Conservation (phyloP, 2,113 vertebrate genomes). For the Paracanthobrama guichenoti region DNA sequence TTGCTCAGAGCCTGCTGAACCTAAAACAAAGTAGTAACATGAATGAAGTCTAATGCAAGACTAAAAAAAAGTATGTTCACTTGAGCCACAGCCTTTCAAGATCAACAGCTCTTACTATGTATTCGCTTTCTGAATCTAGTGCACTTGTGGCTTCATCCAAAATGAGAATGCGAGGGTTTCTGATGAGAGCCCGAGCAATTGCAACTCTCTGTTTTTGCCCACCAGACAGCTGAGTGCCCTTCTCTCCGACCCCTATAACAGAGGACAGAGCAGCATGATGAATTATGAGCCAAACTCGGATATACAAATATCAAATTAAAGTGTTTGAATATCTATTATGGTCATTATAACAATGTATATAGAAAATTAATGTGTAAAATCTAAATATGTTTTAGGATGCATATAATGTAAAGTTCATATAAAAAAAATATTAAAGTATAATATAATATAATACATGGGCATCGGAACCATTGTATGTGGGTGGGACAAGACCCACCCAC, state of each 20-base stretch:
- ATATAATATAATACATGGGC: not conserved
- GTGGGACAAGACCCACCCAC: too few species aligned
- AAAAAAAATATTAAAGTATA: too few species aligned
- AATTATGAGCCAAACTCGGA: not conserved
- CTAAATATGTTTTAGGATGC: too few species aligned
- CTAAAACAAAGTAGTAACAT: constrained; percentile 63
- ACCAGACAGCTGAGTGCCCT: constrained; percentile 91
- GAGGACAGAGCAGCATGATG: not conserved
- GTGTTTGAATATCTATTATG: not conserved
- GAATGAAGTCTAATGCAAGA: not conserved
- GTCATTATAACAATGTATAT: not conserved
- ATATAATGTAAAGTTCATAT: not conserved
- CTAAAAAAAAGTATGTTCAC: not conserved
- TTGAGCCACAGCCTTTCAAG: not conserved
- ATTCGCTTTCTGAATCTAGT: constrained; percentile 91
- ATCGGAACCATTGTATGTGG: too few species aligned
- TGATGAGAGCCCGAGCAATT: constrained; percentile 90
- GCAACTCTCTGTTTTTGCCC: constrained; percentile 97
- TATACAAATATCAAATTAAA: not conserved
- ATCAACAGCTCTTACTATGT: constrained; percentile 75
- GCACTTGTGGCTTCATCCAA: constrained; percentile 96
- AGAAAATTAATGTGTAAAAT: too few species aligned
- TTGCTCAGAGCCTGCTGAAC: constrained; percentile 90
- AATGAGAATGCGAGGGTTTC: constrained; percentile 85
- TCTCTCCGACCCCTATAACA: constrained; percentile 88